Percentiles rank a stretch among this genome's conserved stretches.
Conservation (phyloP, 2,888 invertebrate genomes). For the Sarcophaga rosellei region DNA sequence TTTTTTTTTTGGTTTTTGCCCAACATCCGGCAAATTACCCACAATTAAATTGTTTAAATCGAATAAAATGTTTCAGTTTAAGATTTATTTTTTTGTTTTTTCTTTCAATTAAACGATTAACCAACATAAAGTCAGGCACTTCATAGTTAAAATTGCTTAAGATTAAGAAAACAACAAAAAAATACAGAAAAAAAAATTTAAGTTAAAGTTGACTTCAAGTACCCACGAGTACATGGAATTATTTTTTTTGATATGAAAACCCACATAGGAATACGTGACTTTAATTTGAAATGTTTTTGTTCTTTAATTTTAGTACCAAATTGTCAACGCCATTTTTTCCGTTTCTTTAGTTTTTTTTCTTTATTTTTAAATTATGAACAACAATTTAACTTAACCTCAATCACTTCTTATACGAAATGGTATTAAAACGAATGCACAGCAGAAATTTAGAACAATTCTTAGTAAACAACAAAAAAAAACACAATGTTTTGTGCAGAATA, state of each 20-base stretch:
- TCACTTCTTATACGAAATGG: slow-evolving; percentile 50
- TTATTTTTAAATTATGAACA: slow-evolving; percentile 50
- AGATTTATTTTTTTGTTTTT: background rate
- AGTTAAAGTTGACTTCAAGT: slow-evolving; percentile 51
- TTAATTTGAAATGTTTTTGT: slow-evolving; percentile 53
- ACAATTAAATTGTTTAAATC: slow-evolving; percentile 43
- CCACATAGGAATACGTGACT: slow-evolving; percentile 63
- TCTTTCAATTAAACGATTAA: slow-evolving; percentile 45
- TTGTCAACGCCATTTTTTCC: slow-evolving; percentile 55
- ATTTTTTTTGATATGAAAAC: slow-evolving; percentile 53
- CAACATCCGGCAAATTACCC: slow-evolving; percentile 44
- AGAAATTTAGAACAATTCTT: slow-evolving; percentile 54
- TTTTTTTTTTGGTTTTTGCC: background rate
- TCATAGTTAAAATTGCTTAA: slow-evolving; percentile 47
- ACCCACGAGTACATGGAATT: slow-evolving; percentile 45
- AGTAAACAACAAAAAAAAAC: background rate
- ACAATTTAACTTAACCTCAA: slow-evolving; percentile 56
- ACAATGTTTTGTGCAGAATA: background rate
- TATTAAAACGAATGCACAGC: slow-evolving; percentile 52
- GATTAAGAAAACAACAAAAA: background rate
- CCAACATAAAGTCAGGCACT: slow-evolving; percentile 27
- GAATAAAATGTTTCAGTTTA: slow-evolving; percentile 26
- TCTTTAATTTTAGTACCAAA: slow-evolving; percentile 36
- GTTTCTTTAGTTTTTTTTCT: slow-evolving; percentile 3
- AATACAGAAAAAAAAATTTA: slow-evolving; percentile 12